Evolutionary conservation across 2,888 invertebrate genomes (phyloP), one percentile per base, ranked within the genome.

Genomic region (Pseudococcus longispinus): DNA sequence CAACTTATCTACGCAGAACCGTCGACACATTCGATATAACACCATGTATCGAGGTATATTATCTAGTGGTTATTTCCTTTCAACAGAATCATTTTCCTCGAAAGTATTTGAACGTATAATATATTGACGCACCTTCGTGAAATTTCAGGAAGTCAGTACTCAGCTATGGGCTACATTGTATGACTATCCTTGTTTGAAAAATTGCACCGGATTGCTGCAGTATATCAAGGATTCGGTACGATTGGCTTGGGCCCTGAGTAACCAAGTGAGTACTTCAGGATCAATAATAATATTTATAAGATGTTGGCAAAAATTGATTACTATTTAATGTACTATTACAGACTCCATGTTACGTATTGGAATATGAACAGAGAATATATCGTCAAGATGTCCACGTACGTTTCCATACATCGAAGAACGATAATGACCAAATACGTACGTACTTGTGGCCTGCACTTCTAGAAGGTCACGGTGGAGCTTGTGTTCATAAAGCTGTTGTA

Each of bases 401-500:
- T 5, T 95, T 95, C 91, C 94, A 95, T 89, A 92, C 93, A 0
- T 94, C 96, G 0, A 94, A 96, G 90, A 93, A 94, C 1, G 94
- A 94, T 89, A 94, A 94, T 11, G 94, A 95, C 90, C 93, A 93
- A 83, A 95, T 97, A 89, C 93, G 94, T 90, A 94, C 95, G 2
- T 96, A 96, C 91, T 92, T 97, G 85, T 97, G 97, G 97, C 97
- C 97, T 0, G 95, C 96, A 0, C 92, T 97, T 80, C 92, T 96
- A 91, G 95, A 95, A 90, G 91, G 91, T 2, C 89, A 89, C 88
- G 94, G 94, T 32, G 94, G 93, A 89, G 92, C 93, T 74, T 96
- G 95, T 90, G 95, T 96, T 88, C 95, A 95, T 91, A 95, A 96
- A 90, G 97, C 96, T 2, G 94, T 97, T 37, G 96, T 97, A 70